Evolutionary conservation across 1,140 invertebrate genomes (phyloP), one percentile per base, ranked within the genome.

Genomic region (Phymastichus coffea): DNA sequence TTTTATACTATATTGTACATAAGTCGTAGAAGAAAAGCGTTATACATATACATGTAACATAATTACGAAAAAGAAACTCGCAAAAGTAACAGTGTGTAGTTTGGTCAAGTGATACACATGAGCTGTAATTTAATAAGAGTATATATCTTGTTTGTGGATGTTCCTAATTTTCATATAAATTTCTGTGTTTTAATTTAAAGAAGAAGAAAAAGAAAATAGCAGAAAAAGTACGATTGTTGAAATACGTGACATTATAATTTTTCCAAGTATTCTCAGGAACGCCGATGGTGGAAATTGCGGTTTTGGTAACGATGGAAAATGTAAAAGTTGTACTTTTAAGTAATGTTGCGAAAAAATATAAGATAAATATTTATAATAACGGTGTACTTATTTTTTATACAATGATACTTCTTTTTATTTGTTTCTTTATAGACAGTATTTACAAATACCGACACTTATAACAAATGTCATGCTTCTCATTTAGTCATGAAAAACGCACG

Each of bases 1-100:
- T 57, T 62, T 57, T 62, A 35, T 62, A 62, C 33, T 46, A 57
- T 57, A 62, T 52, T 62, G 54, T 62, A 62, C 35, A 62, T 57
- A 57, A 52, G 40, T 56, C 33, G 37, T 56, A 51, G 52, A 37
- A 33, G 35, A 43, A 43, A 38, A 40, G 26, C 2, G 14, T 9
- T 56, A 61, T 49, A 49, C 38, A 52, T 62, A 57, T 48, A 37
- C 52, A 57, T 57, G 53, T 62, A 57, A n/a, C n/a, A n/a, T 57
- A 46, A 62, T 62, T 62, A 43, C 20, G 22, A 30, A 22, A 51
- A n/a, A n/a, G n/a, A 20, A 61, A 56, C 28, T 56, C 38, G 38
- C 52, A 56, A 61, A 56, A 17, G 25, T 41, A 8, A n/a, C n/a
- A n/a, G 9, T 35, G 49, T 61, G 59, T 37, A 56, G 46, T 56